Conservation (phyloP, 1,140 invertebrate species). For the Platyscapa corneri region DNA sequence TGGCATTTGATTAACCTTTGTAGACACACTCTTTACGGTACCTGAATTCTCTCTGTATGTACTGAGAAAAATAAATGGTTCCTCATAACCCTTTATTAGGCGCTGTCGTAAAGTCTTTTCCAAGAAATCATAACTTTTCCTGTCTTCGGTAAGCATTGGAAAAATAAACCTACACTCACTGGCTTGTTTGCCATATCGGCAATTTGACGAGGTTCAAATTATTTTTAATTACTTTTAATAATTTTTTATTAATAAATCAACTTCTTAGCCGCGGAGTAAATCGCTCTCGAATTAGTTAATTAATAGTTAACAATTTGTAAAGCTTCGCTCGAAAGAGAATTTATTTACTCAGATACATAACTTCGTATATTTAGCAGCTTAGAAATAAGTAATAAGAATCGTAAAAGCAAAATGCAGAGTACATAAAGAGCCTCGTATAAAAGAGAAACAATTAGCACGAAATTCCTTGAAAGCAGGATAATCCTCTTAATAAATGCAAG, state of each 20-base stretch:
- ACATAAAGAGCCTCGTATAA: background rate
- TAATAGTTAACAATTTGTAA: too few relatives aligned
- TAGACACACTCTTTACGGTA: background rate
- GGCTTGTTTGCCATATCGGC: too few relatives aligned
- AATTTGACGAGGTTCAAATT: too few relatives aligned
- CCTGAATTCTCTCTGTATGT: background rate
- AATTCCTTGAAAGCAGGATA: background rate
- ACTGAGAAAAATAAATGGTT: background rate
- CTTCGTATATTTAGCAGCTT: too few relatives aligned
- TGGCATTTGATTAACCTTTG: background rate
- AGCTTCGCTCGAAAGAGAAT: too few relatives aligned
- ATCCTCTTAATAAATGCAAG: background rate
- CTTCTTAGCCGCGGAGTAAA: too few relatives aligned
- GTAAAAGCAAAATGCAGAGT: background rate
- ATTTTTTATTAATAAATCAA: too few relatives aligned
- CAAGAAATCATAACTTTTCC: background rate
- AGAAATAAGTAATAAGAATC: too few relatives aligned
- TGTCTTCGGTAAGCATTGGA: background rate
- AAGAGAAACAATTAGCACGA: background rate
- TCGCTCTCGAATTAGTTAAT: too few relatives aligned
- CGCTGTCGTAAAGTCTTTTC: background rate
- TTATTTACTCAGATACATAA: too few relatives aligned
- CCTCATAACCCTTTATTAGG: background rate
- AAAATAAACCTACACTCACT: background rate
- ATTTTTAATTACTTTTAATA: too few relatives aligned